Evolutionary conservation across 2,888 invertebrate species (phyloP).

Genomic region (Zygothrica quintamaculata): DNA sequence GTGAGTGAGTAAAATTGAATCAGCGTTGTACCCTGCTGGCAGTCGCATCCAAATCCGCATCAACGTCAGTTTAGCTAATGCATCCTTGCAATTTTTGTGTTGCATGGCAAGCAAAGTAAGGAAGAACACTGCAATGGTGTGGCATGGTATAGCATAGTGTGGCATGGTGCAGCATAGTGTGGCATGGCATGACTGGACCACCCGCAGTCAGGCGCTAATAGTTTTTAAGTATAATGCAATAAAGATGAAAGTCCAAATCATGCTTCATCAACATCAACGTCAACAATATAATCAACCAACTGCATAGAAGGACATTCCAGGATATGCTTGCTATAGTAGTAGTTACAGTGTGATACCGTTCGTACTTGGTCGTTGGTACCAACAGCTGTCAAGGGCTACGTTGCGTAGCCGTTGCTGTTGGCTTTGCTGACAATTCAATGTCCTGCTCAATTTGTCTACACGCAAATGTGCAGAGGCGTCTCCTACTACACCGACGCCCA

Average conservation of each 20-base stretch:
- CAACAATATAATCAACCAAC: conserved; percentile 78
- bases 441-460: conserved; percentile 79
- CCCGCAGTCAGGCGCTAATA: conserved; percentile 67
- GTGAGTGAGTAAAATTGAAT: conserved; percentile 52
- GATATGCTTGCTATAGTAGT: no score
- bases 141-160: conserved; percentile 1
- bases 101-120: conserved; percentile 18
- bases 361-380: no score
- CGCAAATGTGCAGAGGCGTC: conserved; percentile 61
- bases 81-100: conserved; percentile 44
- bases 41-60: conserved; percentile 38
- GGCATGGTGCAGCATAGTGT: neutral
- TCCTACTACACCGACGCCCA: no score
- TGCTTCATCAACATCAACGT: conserved; percentile 79
- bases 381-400: conserved; percentile 67
- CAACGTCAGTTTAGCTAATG: conserved; percentile 65
- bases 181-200: conserved; percentile 6
- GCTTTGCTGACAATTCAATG: conserved; percentile 76
- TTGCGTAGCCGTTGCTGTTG: conserved; percentile 56
- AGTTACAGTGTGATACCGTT: no score
- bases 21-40: conserved; percentile 24
- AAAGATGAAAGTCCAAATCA: conserved; percentile 80
- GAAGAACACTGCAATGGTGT: conserved; percentile 13
- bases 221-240: conserved; percentile 81
- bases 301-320: conserved; percentile 34